Percentiles rank a stretch among this genome's conserved stretches.
Conservation (phyloP, 2,113 vertebrate species). For the Pyxicephalus adspersus region DNA sequence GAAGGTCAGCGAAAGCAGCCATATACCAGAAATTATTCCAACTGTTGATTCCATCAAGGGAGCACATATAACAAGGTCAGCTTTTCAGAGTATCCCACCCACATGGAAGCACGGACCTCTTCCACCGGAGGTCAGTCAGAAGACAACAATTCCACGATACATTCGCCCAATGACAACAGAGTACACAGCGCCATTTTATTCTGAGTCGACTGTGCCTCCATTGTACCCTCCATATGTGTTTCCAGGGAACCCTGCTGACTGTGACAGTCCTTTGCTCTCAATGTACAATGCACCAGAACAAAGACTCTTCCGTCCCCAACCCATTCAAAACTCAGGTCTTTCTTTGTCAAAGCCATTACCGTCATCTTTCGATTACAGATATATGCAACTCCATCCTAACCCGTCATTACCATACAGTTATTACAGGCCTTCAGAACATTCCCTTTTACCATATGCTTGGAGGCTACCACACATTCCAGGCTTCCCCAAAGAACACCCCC, state of each 20-base stretch:
- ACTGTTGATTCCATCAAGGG: conserved; percentile 66
- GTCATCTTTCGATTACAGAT: conserved; percentile 79
- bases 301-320: conserved; percentile 80
- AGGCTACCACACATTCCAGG: conserved; percentile 72
- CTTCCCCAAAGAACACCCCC: conserved; percentile 71
- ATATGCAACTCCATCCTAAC: conserved; percentile 76
- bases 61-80: conserved; percentile 69
- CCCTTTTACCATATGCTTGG: conserved; percentile 67
- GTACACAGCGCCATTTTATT: conserved; percentile 80
- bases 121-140: conserved; percentile 72
- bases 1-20: conserved; percentile 65
- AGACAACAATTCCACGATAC: conserved; percentile 74
- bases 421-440: conserved; percentile 77
- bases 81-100: conserved; percentile 75
- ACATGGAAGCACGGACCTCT: conserved; percentile 77
- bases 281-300: conserved; percentile 80
- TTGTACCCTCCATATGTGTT: conserved; percentile 81
- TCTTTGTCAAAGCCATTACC: conserved; percentile 71
- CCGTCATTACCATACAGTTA: conserved; percentile 78
- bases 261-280: conserved; percentile 69
- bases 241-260: conserved; percentile 66
- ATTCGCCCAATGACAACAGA: conserved; percentile 77
- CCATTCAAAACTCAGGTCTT: conserved; percentile 63
- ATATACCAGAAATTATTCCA: conserved; percentile 63
- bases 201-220: conserved; percentile 75